These are phyloP conservation scores for Cyanoliseus patagonus DNA, from an alignment of 2,113 vertebrate species.

Conservation along the genomic window DNA sequence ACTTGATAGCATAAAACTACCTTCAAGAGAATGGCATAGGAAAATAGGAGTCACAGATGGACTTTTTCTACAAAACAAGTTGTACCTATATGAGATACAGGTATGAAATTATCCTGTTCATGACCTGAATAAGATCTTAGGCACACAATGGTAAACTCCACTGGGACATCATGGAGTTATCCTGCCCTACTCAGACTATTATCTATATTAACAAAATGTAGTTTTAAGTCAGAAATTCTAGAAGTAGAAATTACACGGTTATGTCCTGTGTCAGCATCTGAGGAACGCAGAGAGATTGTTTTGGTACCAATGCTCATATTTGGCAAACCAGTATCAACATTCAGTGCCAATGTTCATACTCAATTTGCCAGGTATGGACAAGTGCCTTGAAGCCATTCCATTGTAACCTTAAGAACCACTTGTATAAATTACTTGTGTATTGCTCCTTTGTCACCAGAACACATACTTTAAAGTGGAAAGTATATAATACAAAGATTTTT, in stretches of 20 bases:
- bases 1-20: not conserved
- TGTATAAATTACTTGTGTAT: not conserved
- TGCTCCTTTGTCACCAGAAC: not conserved
- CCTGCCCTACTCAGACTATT: not conserved
- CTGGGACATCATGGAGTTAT: not conserved
- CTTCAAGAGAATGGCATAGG: not conserved
- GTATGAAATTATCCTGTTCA: not conserved
- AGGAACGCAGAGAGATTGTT: fast-evolving
- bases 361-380: not conserved
- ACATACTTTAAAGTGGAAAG: not conserved
- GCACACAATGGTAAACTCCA: not conserved
- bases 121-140: not conserved
- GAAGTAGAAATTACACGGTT: not conserved
- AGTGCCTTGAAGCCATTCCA: not conserved
- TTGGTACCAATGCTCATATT: not conserved
- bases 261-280: not conserved
- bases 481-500: not conserved
- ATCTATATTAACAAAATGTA: not conserved
- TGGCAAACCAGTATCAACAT: not conserved
- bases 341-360: not conserved
- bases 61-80: not conserved
- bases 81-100: not conserved
- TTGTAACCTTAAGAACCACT: not conserved
- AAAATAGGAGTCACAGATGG: not conserved
- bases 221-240: not conserved